Base-by-base conservation (phyloP, 2,888 invertebrate species). In the Allophyes oxyacanthae region DNA sequence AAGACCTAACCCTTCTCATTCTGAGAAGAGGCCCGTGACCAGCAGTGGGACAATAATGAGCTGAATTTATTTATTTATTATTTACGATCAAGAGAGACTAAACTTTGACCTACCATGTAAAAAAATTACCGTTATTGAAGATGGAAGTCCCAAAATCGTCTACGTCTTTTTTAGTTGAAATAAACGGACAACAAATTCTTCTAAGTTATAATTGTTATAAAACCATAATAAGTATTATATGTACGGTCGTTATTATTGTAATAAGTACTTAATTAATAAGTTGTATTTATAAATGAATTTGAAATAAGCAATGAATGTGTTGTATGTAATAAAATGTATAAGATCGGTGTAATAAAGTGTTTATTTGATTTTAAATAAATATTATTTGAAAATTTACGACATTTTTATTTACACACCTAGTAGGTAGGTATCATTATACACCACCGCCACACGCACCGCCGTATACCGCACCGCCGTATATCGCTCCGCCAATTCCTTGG, bases 341-440 rank as follows among this genome's bases (percentile, higher is more conserved):
- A 85, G 83, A 81, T 91, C 75, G 86, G 82, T 91, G 92, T 92
- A 88, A 81, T 86, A 84, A 89, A 89, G 83, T 90, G 89, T 91
- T 90, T 86, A 77, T 88, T 91, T 91, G 76, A 82, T 84, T 90
- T 89, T 82, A 84, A 90, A 89, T 90, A 91, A 92, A 92, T 86
- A 88, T 86, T 86, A 83, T 86, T 86, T 73, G 45, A 71, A 73
- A 61, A 75, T 68, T 83, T 74, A 79, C 13, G 1, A 11, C 0
- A 0, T 32, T 48, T 61, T 61, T 5, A 26, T 50, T 49, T 10
- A 20, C 20, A n/a, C n/a, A n/a, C n/a, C n/a, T n/a, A n/a, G n/a
- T n/a, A n/a, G n/a, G n/a, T n/a, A n/a, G n/a, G n/a, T n/a, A n/a
- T n/a, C n/a, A n/a, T n/a, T n/a, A n/a, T n/a, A n/a, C n/a, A n/a